phyloP scores from a whole-genome alignment of 2,113 vertebrate species.

The Mugil cephalus region DNA sequence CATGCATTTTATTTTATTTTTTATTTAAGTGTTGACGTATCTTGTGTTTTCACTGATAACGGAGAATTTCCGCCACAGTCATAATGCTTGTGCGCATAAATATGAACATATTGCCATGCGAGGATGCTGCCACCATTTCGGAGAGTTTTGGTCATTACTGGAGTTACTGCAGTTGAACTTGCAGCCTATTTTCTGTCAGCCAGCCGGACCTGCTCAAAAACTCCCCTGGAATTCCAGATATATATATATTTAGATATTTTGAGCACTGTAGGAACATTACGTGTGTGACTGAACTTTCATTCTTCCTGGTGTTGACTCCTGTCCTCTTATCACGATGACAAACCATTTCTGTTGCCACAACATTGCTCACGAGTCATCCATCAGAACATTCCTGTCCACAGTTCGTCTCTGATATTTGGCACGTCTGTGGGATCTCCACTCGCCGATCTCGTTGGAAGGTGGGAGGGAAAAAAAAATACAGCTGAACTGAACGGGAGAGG shows the following conservation, averaged over 20 bases:
- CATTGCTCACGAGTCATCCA: slow-evolving; percentile 36
- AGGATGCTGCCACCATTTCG: background rate
- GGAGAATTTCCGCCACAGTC: too few relatives aligned
- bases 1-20: too few relatives aligned
- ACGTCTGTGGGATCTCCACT: slow-evolving; percentile 23
- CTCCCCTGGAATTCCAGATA: slow-evolving; percentile 29
- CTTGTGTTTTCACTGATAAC: background rate
- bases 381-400: slow-evolving; percentile 38
- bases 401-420: slow-evolving; percentile 27
- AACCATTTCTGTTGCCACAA: slow-evolving; percentile 60
- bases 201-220: background rate
- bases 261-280: slow-evolving; percentile 24
- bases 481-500: too few relatives aligned
- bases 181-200: too few relatives aligned
- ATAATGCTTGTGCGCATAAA: too few relatives aligned
- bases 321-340: slow-evolving; percentile 51
- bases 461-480: background rate
- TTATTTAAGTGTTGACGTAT: too few relatives aligned
- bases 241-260: slow-evolving; percentile 15
- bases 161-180: too few relatives aligned
- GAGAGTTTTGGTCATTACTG: too few relatives aligned
- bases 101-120: too few relatives aligned
- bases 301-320: slow-evolving; percentile 40
- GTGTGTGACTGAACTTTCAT: slow-evolving; percentile 21
- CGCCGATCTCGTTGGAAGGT: background rate